Evolutionary conservation across 2,797 vertebrate species (phyloP).

Genomic region (Enoplosus armatus): DNA sequence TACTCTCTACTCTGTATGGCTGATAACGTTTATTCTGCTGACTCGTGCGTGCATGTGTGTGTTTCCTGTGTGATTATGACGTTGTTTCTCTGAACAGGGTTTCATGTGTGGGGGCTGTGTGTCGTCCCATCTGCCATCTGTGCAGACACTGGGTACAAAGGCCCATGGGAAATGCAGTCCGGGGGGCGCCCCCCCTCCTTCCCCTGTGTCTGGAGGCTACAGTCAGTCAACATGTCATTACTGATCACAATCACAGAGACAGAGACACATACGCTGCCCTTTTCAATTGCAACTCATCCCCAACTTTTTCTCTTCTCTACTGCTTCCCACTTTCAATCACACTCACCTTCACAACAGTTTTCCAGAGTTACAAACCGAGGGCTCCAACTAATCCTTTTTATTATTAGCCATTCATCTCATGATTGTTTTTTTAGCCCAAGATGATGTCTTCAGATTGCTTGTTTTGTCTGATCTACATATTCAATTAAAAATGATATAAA

Average conservation of each 20-base stretch:
- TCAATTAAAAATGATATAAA: neutral
- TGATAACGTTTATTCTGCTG: slow-evolving; percentile 49
- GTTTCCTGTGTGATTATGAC: slow-evolving; percentile 22
- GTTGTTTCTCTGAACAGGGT: slow-evolving; percentile 61
- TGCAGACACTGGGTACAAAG: slow-evolving; percentile 66
- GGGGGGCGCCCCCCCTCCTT: slow-evolving; percentile 20
- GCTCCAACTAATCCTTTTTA: neutral
- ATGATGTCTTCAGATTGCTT: neutral
- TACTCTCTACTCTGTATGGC: slow-evolving; percentile 1
- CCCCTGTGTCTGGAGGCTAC: slow-evolving; percentile 54
- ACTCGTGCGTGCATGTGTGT: neutral
- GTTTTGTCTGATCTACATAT: neutral
- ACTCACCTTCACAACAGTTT: neutral
- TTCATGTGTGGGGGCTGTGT: slow-evolving; percentile 59
- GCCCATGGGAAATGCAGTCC: slow-evolving; percentile 81
- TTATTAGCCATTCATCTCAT: slow-evolving; percentile 6
- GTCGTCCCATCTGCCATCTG: slow-evolving; percentile 78
- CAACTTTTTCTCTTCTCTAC: neutral
- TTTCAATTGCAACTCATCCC: slow-evolving; percentile 17
- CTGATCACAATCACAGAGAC: slow-evolving; percentile 60
- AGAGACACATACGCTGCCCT: slow-evolving; percentile 17
- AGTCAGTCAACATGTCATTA: slow-evolving; percentile 70
- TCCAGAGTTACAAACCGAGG: neutral
- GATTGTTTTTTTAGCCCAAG: neutral
- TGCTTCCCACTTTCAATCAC: neutral